A percentile compares a stretch with the other conserved stretches of the same genome.
phyloP scores from a whole-genome alignment of 2,888 invertebrate genomes.

The Eulithis testata region DNA sequence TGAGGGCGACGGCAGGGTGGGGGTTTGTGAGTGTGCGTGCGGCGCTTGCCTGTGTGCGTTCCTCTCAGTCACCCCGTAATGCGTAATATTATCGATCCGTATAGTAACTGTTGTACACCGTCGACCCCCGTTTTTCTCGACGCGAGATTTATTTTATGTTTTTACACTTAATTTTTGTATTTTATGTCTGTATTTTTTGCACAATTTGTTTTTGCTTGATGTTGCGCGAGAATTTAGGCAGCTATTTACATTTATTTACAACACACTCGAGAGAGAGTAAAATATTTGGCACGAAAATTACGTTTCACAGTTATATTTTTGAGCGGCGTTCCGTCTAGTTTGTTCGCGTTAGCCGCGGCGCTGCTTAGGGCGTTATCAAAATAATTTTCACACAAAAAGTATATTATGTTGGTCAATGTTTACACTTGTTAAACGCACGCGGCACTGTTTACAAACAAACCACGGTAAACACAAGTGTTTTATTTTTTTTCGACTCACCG shows the following conservation, averaged over 20 bases:
- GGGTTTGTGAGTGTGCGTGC: conserved; percentile 61
- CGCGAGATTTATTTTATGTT: conserved; percentile 63
- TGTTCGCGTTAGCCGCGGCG: conserved; percentile 38
- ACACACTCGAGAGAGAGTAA: conserved; percentile 31
- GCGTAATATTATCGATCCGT: conserved; percentile 84
- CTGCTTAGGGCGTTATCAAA: conserved; percentile 46
- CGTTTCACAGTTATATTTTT: conserved; percentile 45
- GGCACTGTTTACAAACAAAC: conserved; percentile 80
- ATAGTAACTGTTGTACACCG: conserved; percentile 73
- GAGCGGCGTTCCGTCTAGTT: conserved; percentile 48
- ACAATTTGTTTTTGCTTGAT: conserved; percentile 31
- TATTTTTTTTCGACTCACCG: conserved; percentile 44
- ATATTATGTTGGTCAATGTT: conserved; percentile 57
- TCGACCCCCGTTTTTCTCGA: conserved; percentile 67
- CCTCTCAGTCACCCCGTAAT: conserved; percentile 74
- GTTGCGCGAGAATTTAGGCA: conserved; percentile 23
- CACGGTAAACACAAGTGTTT: conserved; percentile 57
- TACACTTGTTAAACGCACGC: conserved; percentile 66
- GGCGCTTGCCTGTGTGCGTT: conserved; percentile 60
- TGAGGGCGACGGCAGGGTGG: conserved; percentile 57
- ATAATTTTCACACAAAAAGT: conserved; percentile 50
- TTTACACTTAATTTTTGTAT: conserved; percentile 54
- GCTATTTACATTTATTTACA: conserved; percentile 35
- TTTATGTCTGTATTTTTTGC: conserved; percentile 41
- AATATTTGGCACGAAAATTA: conserved; percentile 56